Percentiles rank a stretch among this genome's conserved stretches.
phyloP scores from a whole-genome alignment of 1,140 invertebrate species.

The Grapholita molesta region DNA sequence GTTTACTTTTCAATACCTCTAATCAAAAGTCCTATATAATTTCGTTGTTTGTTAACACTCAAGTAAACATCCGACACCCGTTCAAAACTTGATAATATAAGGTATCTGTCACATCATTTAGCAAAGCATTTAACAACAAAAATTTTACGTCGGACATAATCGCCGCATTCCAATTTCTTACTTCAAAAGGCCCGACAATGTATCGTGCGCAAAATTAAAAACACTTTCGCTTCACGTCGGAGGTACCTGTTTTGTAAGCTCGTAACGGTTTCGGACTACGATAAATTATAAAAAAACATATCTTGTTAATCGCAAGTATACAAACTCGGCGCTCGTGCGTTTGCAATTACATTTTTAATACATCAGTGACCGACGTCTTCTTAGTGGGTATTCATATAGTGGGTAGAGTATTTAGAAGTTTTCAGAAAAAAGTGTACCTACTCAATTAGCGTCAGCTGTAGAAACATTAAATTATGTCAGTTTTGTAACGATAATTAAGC shows the following conservation, averaged over 20 bases:
- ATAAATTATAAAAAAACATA: not conserved
- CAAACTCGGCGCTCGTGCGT: not conserved
- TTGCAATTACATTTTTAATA: not conserved
- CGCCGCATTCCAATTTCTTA: constrained; percentile 5
- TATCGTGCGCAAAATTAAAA: constrained; percentile 21
- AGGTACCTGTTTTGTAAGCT: constrained; percentile 26
- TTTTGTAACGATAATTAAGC: no score
- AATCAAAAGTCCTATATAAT: no score
- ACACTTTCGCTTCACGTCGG: constrained; percentile 28
- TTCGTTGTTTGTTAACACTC: not conserved
- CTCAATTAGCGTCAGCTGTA: no score
- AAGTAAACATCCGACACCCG: not conserved
- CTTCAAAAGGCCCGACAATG: constrained; percentile 6
- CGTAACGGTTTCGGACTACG: constrained; percentile 15
- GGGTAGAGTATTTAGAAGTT: no score
- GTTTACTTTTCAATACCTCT: no score
- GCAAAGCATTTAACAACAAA: not conserved
- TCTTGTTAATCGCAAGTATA: not conserved
- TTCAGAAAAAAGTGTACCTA: no score
- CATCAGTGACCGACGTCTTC: not conserved
- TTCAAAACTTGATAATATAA: not conserved
- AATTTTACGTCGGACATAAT: not conserved
- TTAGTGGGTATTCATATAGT: no score
- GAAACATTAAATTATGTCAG: no score
- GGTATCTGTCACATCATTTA: not conserved